Evolutionary conservation across 2,113 vertebrate species (phyloP).

Genomic region (Mionectes macconnelli): DNA sequence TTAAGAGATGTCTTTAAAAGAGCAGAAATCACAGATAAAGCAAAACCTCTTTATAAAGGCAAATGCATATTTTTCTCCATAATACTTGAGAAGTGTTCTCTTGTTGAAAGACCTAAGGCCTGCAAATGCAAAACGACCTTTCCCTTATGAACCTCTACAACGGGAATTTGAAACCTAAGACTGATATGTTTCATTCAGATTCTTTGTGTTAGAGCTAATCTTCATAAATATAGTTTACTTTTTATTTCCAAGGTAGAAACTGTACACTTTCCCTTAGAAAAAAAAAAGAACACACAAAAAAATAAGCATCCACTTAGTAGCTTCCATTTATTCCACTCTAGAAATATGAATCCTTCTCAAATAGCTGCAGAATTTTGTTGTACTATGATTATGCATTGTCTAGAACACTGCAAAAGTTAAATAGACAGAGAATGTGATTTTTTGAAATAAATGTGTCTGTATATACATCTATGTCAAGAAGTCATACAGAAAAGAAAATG

Average conservation of each 20-base stretch:
- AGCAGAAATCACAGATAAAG: not conserved
- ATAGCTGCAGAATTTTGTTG: not conserved
- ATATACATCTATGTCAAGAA: not conserved
- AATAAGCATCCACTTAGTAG: not conserved
- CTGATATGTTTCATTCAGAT: not conserved
- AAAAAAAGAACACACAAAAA: not conserved
- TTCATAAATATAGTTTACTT: not conserved
- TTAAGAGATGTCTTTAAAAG: not conserved
- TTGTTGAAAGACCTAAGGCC: not conserved
- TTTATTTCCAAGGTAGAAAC: not conserved
- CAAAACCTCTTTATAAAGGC: not conserved
- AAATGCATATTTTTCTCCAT: not conserved
- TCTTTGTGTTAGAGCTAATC: not conserved
- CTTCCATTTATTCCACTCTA: not conserved
- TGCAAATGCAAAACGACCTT: constrained; percentile 21
- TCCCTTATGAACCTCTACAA: not conserved
- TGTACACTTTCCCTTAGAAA: not conserved
- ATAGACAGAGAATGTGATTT: not conserved
- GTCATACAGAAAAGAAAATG: not conserved
- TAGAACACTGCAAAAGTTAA: not conserved
- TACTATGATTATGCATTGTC: not conserved
- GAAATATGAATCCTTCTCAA: not conserved
- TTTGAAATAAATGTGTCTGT: not conserved
- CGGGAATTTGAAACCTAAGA: not conserved
- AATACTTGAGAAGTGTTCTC: not conserved